phyloP scores from a whole-genome alignment of 2,797 vertebrate genomes.

The Apogon talboti region DNA sequence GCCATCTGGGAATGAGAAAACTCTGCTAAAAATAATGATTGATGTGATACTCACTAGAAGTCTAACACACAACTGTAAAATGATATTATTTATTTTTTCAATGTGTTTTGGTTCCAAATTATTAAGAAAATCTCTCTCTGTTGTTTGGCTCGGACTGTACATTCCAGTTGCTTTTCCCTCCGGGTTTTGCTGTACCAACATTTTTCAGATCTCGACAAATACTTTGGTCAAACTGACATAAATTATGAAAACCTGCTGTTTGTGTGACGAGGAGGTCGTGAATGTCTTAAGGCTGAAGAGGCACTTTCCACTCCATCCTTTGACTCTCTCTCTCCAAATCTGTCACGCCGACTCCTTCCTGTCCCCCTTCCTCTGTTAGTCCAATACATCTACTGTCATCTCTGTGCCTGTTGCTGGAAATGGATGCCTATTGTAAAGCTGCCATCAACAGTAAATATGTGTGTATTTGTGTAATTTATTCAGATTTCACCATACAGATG shows the following conservation, averaged over 20 bases:
- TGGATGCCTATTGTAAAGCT: slow-evolving; percentile 16
- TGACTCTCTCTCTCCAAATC: not conserved
- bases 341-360: not conserved
- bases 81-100: no score
- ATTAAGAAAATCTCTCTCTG: no score
- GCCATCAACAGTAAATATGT: slow-evolving; percentile 11
- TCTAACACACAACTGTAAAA: no score
- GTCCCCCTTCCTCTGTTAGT: slow-evolving; percentile 1
- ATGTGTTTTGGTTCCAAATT: no score
- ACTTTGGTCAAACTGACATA: not conserved
- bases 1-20: no score
- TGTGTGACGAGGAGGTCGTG: not conserved
- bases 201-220: not conserved
- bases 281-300: slow-evolving; percentile 1
- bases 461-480: slow-evolving; percentile 2
- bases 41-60: no score
- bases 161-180: no score
- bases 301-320: not conserved
- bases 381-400: slow-evolving; percentile 11
- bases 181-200: not conserved
- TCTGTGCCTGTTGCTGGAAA: slow-evolving; percentile 3
- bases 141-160: no score
- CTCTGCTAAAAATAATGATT: no score
- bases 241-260: not conserved
- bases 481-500: slow-evolving; percentile 1